Conservation (phyloP, 2,113 vertebrate genomes). For the Fulmarus glacialis region DNA sequence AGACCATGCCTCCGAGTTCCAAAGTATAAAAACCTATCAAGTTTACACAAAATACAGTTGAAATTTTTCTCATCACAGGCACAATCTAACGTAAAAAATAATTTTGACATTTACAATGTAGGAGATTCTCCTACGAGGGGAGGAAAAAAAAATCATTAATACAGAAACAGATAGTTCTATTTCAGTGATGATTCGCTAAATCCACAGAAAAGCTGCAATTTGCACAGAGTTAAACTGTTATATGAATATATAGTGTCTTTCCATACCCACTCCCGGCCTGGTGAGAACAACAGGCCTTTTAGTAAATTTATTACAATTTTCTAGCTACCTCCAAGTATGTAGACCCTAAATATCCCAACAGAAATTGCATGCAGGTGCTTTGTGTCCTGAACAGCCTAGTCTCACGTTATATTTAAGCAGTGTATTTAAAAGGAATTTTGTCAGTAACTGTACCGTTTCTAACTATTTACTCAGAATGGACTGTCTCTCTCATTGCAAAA, state of each 20-base stretch:
- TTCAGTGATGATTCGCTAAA: slow-evolving; percentile 39
- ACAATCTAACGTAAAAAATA: slow-evolving; percentile 76
- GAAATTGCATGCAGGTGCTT: background rate
- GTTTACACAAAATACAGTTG: slow-evolving; percentile 66
- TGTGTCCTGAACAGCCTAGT: background rate
- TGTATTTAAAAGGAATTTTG: background rate
- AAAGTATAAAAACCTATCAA: slow-evolving; percentile 64
- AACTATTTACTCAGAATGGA: background rate
- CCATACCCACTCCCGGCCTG: background rate
- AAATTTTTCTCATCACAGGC: slow-evolving; percentile 70
- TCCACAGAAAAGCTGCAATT: slow-evolving; percentile 37
- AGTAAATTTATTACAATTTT: background rate
- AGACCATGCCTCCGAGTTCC: slow-evolving; percentile 72
- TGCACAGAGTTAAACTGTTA: slow-evolving; percentile 19
- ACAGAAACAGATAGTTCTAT: slow-evolving; percentile 7
- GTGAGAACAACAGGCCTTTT: background rate
- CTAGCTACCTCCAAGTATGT: background rate
- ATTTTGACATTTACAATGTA: slow-evolving; percentile 42
- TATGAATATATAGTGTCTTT: background rate
- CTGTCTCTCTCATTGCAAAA: background rate
- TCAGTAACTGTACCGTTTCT: background rate
- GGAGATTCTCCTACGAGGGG: background rate
- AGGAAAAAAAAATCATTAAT: background rate
- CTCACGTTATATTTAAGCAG: background rate
- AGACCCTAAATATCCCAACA: slow-evolving; percentile 5